Evolutionary conservation across 2,888 invertebrate species (phyloP), one percentile per base, ranked within the genome.

Genomic region (Sarcophaga rosellei): DNA sequence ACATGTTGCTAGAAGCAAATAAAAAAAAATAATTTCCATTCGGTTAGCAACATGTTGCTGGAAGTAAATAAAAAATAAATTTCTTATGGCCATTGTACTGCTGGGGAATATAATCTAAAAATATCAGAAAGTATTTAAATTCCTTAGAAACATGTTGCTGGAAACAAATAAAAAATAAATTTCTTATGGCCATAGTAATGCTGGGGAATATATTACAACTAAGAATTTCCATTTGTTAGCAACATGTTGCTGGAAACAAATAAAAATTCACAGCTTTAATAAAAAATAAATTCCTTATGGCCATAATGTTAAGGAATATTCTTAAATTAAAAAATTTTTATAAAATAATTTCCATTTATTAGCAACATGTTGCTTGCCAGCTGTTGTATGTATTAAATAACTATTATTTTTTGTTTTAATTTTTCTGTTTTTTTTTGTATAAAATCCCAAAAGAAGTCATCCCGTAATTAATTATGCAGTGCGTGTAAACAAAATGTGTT

Each of bases 401-500:
- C 17, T 3, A 15, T 15, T 17, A 15, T 53, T 53, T 4, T 53
- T 53, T 53, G 17, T 12, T 53, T 47, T 35, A 35, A 35, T 35
- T 35, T 10, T 35, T 35, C 8, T 35, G 8, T 35, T 35, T 35
- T 35, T 35, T 35, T 8, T 35, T 35, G 35, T 35, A 15, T 53
- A 15, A 17, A 53, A 53, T 53, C 10, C 53, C 53, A 53, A 53
- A 53, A 47, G 17, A 12, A 53, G 53, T 17, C 17, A 53, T 15
- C 4, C 15, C 5, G 4, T 45, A 63, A 84, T 84, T 70, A 79
- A 68, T 65, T 74, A 84, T 79, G 68, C 74, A 84, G 69, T 70
- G 79, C 84, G 69, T 74, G 79, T 79, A 84, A 70, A 68, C 65
- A 59, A 75, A 75, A 69, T 84, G 74, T 75, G 84, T 65, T 75